Base-by-base conservation (phyloP, 2,888 invertebrate species). In the Tenodera sinensis region DNA sequence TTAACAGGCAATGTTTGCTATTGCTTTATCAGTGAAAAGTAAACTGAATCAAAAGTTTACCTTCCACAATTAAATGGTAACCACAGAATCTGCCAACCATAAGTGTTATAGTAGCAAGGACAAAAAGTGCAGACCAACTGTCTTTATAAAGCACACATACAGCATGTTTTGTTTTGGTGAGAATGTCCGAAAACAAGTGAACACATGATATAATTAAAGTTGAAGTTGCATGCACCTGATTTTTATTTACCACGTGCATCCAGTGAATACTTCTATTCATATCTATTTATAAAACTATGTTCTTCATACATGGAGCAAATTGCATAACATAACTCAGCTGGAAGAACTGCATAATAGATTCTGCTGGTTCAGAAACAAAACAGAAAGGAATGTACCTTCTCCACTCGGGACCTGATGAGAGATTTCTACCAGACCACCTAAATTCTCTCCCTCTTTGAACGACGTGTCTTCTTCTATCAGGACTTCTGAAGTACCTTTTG, bases 361-460 rank as follows among this genome's bases (percentile, higher is more conserved):
- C 27, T 85, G 27, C 85, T 42, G 85, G 42, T 12, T 54, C 12
- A 34, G 85, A 85, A 85, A 28, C 42, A 42, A 87, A 71, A 87
- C 1, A 83, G 83, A 47, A 47, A 47, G 83, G 42, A 71, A 42
- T 30, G 83, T 89, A 89, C 89, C 89, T 89, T 83, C 89, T 89
- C 89, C 89, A 86, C 83, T 47, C 83, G 25, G n/a, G 86, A 89
- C 71, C 86, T 82, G 54, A 71, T 71, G 54, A 28, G 82, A 71
- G 83, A 82, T 87, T 82, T 87, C 87, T 87, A 28, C 30, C 71
- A 71, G 86, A 81, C 81, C 81, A 71, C 86, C 30, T 86, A 47
- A 20, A n/a, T 28, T 86, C 28, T 86, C 86, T 87, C 15, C 30
- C 82, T 34, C 71, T 30, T 8, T 83, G 54, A 83, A 20, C 8